A percentile compares a stretch with the other conserved stretches of the same genome.
These are phyloP conservation scores for Tragelaphus imberbis DNA, from an alignment of 2,113 vertebrate genomes.

Conservation along the genomic window DNA sequence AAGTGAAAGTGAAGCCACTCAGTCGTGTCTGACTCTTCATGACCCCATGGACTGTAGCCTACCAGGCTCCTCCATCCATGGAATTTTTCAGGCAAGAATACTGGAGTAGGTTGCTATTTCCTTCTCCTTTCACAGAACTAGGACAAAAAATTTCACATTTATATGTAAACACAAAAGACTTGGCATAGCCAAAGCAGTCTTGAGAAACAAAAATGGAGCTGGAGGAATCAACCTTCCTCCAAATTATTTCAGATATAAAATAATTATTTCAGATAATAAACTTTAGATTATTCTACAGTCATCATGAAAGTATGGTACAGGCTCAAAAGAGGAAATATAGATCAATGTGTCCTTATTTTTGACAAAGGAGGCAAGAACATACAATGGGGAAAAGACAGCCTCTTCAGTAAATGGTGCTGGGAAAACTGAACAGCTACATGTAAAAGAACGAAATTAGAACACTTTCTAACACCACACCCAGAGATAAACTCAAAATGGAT, in stretches of 20 bases:
- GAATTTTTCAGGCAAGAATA: too few relatives aligned
- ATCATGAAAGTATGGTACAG: neutral
- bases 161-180: neutral
- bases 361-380: neutral
- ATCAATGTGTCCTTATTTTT: neutral
- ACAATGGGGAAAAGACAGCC: neutral
- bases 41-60: too few relatives aligned
- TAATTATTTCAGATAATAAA: neutral
- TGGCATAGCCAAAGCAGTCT: neutral
- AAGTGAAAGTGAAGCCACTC: too few relatives aligned
- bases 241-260: too few relatives aligned
- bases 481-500: neutral
- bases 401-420: neutral
- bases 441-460: neutral
- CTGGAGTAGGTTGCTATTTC: too few relatives aligned
- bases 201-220: neutral
- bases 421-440: neutral
- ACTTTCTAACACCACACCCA: neutral
- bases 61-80: too few relatives aligned
- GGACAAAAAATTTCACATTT: neutral
- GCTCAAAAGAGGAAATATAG: neutral
- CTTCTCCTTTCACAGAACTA: neutral
- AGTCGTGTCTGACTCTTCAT: too few relatives aligned
- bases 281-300: neutral
- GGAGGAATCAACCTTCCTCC: neutral